Evolutionary conservation across 2,797 vertebrate species (phyloP), one percentile per base, ranked within the genome.

Genomic region (Peromyscus melanophrys): DNA sequence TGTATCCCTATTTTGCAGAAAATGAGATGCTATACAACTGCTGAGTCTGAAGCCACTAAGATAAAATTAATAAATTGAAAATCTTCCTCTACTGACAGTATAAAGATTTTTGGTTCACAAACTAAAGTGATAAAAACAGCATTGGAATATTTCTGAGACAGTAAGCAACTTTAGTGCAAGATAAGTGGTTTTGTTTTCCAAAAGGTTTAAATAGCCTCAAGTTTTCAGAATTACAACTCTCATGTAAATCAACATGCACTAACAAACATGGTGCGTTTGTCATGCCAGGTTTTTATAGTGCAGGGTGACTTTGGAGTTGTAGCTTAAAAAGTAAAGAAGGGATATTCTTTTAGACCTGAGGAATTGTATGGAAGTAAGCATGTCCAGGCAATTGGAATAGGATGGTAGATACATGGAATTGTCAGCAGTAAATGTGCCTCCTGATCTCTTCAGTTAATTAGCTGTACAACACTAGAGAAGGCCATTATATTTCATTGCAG

Each of bases 61-160:
- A 67, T 76, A 71, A 96, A 88, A 88, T 82, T 89, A 96, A 94
- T 93, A 89, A 93, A 57, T 73, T 94, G 55, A 83, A 52, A 57
- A 19, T 81, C 40, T 19, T 59, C 89, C 46, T 96, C 92, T 90
- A 78, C 19, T 52, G 23, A 89, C 27, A 78, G 55, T 0, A 17
- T 57, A 93, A 91, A 92, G 9, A 87, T 95, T 96, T 94, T 55
- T 78, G 84, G 87, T 83, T 86, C 71, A 84, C 95, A 87, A 95
- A 94, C n/a, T 91, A 76, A 96, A 95, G 27, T 86, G 34, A 73
- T 85, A 71, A 91, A 65, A 88, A 76, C 43, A 31, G 0, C 46
- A 40, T 87, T 91, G 43, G 8, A 76, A 82, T 75, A 77, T 91
- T 75, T 96, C 96, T 27, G 13, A 92, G 95, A 61, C 37, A 86